Conservation (phyloP, 2,888 invertebrate genomes). For the Amiota mariae region DNA sequence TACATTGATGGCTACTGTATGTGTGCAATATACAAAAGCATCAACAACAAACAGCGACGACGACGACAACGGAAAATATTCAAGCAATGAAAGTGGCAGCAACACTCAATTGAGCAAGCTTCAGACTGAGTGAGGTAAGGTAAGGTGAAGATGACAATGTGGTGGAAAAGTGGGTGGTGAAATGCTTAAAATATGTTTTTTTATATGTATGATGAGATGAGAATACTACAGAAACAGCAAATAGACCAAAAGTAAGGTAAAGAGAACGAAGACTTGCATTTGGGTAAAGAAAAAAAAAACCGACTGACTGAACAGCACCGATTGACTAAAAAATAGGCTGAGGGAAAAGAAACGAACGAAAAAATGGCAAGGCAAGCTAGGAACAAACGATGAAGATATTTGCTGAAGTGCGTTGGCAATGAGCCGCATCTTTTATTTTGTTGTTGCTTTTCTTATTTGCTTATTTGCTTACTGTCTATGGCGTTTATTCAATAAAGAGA, state of each 20-base stretch:
- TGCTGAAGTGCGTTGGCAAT: slow-evolving; percentile 19
- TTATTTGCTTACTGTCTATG: slow-evolving; percentile 6
- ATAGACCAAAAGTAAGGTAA: too few relatives aligned
- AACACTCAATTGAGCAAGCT: not conserved
- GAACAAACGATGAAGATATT: not conserved
- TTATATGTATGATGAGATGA: not conserved
- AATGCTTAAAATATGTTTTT: not conserved
- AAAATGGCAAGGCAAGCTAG: not conserved
- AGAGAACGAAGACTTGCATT: not conserved
- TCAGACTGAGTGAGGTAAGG: not conserved
- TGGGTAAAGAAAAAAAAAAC: too few relatives aligned
- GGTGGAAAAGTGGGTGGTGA: slow-evolving; percentile 10
- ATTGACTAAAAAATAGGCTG: too few relatives aligned
- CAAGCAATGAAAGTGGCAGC: not conserved
- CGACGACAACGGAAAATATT: not conserved
- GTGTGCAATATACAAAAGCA: not conserved
- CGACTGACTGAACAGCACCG: too few relatives aligned
- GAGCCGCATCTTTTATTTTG: not conserved
- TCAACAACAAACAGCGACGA: slow-evolving; percentile 5
- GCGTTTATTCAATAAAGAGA: too few relatives aligned
- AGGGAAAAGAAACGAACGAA: slow-evolving; percentile 4
- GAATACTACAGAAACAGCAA: too few relatives aligned
- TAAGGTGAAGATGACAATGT: not conserved
- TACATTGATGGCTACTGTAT: not conserved
- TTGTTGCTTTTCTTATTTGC: not conserved